phyloP scores from a whole-genome alignment of 1,140 invertebrate genomes.

The Musca vetustissima region DNA sequence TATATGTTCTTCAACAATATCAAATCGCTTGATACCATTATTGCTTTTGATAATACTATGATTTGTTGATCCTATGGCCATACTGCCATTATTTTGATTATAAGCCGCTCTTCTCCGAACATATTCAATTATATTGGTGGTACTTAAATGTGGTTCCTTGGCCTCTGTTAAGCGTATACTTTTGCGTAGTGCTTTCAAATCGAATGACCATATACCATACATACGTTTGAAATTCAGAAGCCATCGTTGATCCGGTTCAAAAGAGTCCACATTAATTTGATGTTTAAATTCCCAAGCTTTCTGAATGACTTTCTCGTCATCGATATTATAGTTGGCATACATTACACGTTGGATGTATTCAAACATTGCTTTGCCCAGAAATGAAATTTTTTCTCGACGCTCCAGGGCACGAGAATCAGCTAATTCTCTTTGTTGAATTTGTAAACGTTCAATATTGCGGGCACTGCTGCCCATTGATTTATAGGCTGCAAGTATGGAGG shows the following conservation, averaged over 20 bases:
- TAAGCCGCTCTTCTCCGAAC: neutral
- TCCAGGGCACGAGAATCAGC: slow-evolving; percentile 15
- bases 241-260: slow-evolving; percentile 23
- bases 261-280: slow-evolving; percentile 24
- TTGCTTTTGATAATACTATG: too few relatives aligned
- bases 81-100: neutral
- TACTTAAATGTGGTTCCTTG: slow-evolving; percentile 12
- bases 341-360: slow-evolving; percentile 47
- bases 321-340: slow-evolving; percentile 33
- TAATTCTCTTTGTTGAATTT: too few relatives aligned
- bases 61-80: slow-evolving; percentile 16
- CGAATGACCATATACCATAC: slow-evolving; percentile 19
- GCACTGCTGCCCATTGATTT: neutral
- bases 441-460: too few relatives aligned
- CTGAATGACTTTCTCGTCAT: slow-evolving; percentile 16
- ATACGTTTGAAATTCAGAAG: slow-evolving; percentile 17
- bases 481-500: slow-evolving; percentile 31
- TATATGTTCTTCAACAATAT: neutral
- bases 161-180: neutral
- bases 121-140: slow-evolving; percentile 25
- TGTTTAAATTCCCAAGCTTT: slow-evolving; percentile 27
- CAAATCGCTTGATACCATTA: neutral
- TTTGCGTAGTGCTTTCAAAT: slow-evolving; percentile 6
- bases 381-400: slow-evolving; percentile 43
- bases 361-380: slow-evolving; percentile 46